Evolutionary conservation across 92 coral and sea anemone species (phyloP).

Genomic region (Porites cylindrica): DNA sequence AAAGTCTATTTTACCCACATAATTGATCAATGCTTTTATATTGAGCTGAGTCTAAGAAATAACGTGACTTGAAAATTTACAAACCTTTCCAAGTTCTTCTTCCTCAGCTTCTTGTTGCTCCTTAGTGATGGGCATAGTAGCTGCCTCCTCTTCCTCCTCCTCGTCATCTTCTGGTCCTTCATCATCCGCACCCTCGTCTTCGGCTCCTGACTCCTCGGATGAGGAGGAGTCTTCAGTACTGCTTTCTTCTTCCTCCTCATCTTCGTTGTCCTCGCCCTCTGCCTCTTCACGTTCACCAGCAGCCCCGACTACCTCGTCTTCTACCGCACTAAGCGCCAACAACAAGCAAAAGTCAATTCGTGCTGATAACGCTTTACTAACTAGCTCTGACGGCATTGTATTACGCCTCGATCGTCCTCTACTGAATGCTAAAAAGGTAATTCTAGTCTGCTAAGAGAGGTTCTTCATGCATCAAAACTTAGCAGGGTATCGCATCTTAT

Average conservation of each 20-base stretch:
- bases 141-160: slow-evolving; percentile 66
- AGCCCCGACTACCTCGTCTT: slow-evolving; percentile 73
- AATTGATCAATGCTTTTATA: too few species aligned
- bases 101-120: slow-evolving; percentile 96
- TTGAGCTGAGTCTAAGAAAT: too few species aligned
- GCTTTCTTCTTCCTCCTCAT: slow-evolving; percentile 61
- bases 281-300: slow-evolving; percentile 71
- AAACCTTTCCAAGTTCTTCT: slow-evolving; percentile 96
- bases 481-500: too few species aligned
- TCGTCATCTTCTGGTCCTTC: slow-evolving; percentile 70
- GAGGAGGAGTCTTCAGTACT: slow-evolving; percentile 79
- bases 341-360: neutral
- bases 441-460: too few species aligned
- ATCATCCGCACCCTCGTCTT: slow-evolving; percentile 92
- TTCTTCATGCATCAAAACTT: too few species aligned
- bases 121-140: slow-evolving; percentile 78
- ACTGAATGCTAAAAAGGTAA: too few species aligned
- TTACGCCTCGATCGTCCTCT: too few species aligned
- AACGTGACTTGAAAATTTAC: neutral
- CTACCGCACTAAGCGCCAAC: slow-evolving; percentile 73
- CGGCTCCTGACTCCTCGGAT: slow-evolving; percentile 92
- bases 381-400: too few species aligned
- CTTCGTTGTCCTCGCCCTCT: slow-evolving; percentile 69
- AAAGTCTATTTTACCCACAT: too few species aligned
- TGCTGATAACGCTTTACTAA: neutral